Evolutionary conservation across 2,113 vertebrate genomes (phyloP).

Genomic region (Gorsachius goisagi): DNA sequence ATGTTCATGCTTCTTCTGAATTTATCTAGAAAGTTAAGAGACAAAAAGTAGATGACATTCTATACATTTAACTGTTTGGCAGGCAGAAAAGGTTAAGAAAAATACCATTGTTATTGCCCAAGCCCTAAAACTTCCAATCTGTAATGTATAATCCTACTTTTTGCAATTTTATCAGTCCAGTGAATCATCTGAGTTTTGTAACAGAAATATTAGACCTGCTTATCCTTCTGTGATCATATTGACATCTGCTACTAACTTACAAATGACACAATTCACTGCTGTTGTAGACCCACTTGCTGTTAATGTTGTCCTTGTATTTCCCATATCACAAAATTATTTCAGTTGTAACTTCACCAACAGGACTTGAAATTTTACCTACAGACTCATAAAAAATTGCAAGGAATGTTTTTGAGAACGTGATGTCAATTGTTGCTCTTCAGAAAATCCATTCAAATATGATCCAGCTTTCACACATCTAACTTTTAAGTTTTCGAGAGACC

Average conservation of each 20-base stretch:
- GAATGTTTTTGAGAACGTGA: not conserved
- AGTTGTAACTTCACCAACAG: not conserved
- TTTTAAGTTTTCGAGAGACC: not conserved
- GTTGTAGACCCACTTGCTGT: not conserved
- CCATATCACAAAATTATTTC: not conserved
- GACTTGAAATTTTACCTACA: not conserved
- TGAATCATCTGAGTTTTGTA: not conserved
- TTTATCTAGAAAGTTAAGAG: not conserved
- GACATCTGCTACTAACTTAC: not conserved
- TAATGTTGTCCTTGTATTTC: not conserved
- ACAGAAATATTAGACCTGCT: not conserved
- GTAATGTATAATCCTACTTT: not conserved
- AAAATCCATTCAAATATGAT: not conserved
- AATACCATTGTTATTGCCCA: not conserved
- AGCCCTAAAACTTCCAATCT: not conserved
- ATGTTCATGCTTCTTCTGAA: not conserved
- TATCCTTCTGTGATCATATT: not conserved
- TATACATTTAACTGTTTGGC: not conserved
- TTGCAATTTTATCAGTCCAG: not conserved
- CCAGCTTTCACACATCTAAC: not conserved
- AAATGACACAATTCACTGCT: not conserved
- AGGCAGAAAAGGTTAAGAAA: not conserved
- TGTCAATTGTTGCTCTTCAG: not conserved
- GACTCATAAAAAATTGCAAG: not conserved
- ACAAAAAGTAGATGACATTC: not conserved